These are phyloP conservation scores for Pardosa pseudoannulata DNA, from an alignment of 2,888 invertebrate species.

Conservation along the genomic window DNA sequence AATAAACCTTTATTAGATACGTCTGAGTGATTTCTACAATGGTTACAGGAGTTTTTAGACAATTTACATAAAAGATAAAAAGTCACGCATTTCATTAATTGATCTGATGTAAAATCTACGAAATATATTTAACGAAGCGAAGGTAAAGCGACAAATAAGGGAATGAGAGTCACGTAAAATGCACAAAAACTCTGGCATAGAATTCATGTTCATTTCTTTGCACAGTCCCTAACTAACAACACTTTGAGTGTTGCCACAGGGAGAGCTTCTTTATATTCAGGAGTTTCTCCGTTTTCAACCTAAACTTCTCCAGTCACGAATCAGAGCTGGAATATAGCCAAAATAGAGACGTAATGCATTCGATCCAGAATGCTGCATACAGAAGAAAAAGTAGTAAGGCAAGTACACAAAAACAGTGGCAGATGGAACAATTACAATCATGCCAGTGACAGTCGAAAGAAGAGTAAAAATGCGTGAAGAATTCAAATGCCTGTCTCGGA, in stretches of 20 bases:
- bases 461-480: background rate
- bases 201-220: background rate
- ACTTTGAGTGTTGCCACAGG: background rate
- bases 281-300: background rate
- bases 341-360: constrained; percentile 28
- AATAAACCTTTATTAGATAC: too few relatives aligned
- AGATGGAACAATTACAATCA: constrained; percentile 55
- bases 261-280: background rate
- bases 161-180: background rate
- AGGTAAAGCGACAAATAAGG: background rate
- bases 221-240: background rate
- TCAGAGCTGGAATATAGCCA: constrained; percentile 53
- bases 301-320: constrained; percentile 24
- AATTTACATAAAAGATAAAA: too few relatives aligned
- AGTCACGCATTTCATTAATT: too few relatives aligned
- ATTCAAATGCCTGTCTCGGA: background rate
- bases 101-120: too few relatives aligned
- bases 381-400: background rate
- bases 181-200: background rate
- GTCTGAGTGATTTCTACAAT: too few relatives aligned
- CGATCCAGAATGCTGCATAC: constrained; percentile 21
- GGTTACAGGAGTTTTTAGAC: too few relatives aligned
- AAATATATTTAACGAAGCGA: too few relatives aligned
- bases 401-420: constrained; percentile 29
- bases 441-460: constrained; percentile 18